phyloP scores from a whole-genome alignment of 2,797 vertebrate species.

The Ctenosaura bakeri region DNA sequence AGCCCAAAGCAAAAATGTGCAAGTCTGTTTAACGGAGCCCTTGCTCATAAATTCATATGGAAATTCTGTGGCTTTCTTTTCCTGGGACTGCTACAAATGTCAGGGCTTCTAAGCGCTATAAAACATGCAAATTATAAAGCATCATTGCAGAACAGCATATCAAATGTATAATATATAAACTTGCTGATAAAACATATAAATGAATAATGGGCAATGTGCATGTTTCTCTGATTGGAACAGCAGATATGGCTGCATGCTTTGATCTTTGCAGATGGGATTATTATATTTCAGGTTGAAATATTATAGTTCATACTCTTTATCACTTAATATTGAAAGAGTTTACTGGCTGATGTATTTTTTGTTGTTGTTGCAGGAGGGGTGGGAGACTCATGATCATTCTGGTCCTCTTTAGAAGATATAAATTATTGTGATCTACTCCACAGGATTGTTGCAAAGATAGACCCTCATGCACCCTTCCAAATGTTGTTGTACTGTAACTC shows the following conservation, averaged over 20 bases:
- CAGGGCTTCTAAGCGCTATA: neutral
- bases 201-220: neutral
- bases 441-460: neutral
- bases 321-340: neutral
- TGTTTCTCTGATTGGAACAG: neutral
- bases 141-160: neutral
- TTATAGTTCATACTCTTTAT: neutral
- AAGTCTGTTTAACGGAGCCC: neutral
- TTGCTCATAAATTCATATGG: neutral
- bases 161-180: neutral
- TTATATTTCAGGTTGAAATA: too few species aligned
- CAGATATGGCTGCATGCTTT: neutral
- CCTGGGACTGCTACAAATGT: neutral
- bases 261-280: neutral
- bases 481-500: too few species aligned
- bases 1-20: neutral
- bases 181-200: neutral
- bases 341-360: too few species aligned
- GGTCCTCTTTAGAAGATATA: neutral
- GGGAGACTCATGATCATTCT: neutral
- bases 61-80: neutral
- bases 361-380: neutral
- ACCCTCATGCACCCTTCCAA: too few species aligned
- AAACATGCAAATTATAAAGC: neutral
- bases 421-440: neutral